Evolutionary conservation across 1,140 invertebrate genomes (phyloP), one percentile per base, ranked within the genome.

Genomic region (Helicoverpa zea): DNA sequence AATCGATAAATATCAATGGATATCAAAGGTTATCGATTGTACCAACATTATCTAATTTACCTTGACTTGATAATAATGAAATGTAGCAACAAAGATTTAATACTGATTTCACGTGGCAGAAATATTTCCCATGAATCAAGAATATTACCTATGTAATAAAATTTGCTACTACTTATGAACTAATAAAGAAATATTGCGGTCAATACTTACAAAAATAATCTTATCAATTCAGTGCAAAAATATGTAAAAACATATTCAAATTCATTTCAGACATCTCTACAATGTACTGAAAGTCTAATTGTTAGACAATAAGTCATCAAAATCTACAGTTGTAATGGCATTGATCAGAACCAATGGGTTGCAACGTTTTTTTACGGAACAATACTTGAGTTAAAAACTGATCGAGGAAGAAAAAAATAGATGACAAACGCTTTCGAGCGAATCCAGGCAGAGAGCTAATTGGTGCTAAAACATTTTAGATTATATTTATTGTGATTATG

Each of bases 11-110:
- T 30, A 43, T 58, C 54, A 73, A 58, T 18, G 29, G 16, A 5
- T 3, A 58, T 54, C 18, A 30, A 43, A 35, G 52, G 1, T 72
- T n/a, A 43, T 64, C 49, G 49, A 43, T 23, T n/a, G 29, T 13
- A 77, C 9, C 14, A 52, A 77, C 12, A 13, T 77, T 77, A 77
- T 77, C 59, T 77, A 14, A 51, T 52, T 59, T 64, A 66, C 75
- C 75, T 77, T 66, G 75, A 77, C 49, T 56, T 66, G n/a, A 64
- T 30, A 77, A 16, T 64, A 35, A 56, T 43, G 35, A 23, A 52
- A 49, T 49, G 29, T 51, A 43, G 18, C 30, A 52, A 49, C 11
- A 47, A 63, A 58, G 30, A 73, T 11, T 72, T 73, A 9, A 73
- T 56, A n/a, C 23, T 18, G n/a, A 61, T 75, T 75, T 75, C 9